phyloP scores from a whole-genome alignment of 2,797 vertebrate species.

The Xenops minutus region DNA sequence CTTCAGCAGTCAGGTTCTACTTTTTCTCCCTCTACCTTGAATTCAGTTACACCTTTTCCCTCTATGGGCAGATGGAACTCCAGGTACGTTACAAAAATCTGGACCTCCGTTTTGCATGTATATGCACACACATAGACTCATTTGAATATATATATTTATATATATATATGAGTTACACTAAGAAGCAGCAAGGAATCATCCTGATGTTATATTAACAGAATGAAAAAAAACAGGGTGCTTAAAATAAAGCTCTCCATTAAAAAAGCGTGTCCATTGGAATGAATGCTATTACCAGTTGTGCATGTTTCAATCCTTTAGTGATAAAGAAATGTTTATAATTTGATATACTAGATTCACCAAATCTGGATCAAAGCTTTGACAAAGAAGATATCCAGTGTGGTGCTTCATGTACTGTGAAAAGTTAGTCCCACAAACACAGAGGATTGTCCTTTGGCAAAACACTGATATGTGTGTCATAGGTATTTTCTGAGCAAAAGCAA shows the following conservation, averaged over 20 bases:
- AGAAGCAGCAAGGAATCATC: background rate
- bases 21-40: background rate
- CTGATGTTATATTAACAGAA: background rate
- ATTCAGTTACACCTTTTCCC: background rate
- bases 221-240: background rate
- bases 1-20: background rate
- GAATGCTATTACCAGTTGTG: background rate
- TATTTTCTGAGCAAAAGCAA: background rate
- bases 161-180: background rate
- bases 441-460: background rate
- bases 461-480: rapidly evolving
- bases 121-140: background rate
- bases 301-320: background rate
- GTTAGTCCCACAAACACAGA: background rate
- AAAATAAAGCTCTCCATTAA: background rate
- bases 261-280: background rate
- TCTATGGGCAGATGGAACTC: background rate
- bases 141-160: background rate
- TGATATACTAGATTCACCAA: background rate
- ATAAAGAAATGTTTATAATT: background rate
- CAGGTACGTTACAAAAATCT: background rate
- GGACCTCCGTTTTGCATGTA: background rate
- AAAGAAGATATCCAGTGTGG: background rate
- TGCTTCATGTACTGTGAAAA: background rate
- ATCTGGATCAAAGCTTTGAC: background rate